phyloP scores from a whole-genome alignment of 2,113 vertebrate genomes.

The Zosterops lateralis region DNA sequence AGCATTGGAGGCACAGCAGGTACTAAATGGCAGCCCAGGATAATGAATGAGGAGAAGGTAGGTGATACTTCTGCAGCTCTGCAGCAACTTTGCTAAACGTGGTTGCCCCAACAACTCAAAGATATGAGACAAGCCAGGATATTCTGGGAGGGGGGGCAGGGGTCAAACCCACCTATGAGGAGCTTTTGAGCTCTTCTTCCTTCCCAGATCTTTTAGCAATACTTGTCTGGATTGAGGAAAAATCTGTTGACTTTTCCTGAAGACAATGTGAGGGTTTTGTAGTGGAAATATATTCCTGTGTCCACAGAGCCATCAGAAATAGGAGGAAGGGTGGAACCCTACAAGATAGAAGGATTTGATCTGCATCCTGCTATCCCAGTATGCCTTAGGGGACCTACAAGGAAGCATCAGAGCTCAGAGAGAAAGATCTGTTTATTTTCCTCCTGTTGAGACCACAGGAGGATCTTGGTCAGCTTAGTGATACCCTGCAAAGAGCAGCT shows the following conservation, averaged over 20 bases:
- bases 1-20: neutral
- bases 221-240: neutral
- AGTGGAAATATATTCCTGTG: neutral
- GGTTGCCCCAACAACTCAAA: neutral
- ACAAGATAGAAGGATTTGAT: neutral
- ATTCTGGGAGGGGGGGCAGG: neutral
- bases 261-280: neutral
- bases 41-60: neutral
- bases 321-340: neutral
- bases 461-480: neutral
- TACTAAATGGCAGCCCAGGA: neutral
- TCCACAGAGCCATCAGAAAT: rapidly evolving
- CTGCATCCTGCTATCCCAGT: neutral
- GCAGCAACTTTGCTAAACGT: neutral
- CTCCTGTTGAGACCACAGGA: neutral
- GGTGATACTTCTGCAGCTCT: neutral
- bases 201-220: neutral
- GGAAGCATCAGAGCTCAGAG: neutral
- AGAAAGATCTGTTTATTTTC: neutral
- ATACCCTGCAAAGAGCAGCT: neutral
- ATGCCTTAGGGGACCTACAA: neutral
- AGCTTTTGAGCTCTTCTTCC: neutral
- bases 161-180: neutral
- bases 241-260: rapidly evolving
- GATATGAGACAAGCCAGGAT: neutral